These are phyloP conservation scores for Pitangus sulphuratus DNA, from an alignment of 2,797 vertebrate species.

Conservation along the genomic window DNA sequence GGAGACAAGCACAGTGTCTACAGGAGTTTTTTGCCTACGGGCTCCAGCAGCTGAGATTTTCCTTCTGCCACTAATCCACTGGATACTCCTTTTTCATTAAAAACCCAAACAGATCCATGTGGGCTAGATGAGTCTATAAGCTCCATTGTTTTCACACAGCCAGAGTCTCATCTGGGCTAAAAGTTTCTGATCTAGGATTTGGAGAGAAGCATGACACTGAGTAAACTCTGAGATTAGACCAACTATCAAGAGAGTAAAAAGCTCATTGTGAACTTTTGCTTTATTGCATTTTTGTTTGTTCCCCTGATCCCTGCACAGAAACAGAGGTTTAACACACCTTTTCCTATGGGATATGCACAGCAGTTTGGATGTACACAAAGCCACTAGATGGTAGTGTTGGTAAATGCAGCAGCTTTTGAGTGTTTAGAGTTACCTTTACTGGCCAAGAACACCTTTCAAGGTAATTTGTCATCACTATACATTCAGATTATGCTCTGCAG, in stretches of 20 bases:
- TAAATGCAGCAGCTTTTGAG: not conserved
- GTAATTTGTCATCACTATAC: not conserved
- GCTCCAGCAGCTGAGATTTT: conserved; percentile 32
- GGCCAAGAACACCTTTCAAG: not conserved
- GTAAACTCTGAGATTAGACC: not conserved
- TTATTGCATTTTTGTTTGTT: not conserved
- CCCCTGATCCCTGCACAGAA: not conserved
- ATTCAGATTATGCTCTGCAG: not conserved
- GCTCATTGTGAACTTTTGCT: not conserved
- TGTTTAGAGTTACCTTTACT: not conserved
- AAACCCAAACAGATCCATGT: conserved; percentile 39
- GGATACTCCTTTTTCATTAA: conserved; percentile 61
- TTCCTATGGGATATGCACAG: not conserved
- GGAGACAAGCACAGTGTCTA: not conserved
- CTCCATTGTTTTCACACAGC: conserved; percentile 15
- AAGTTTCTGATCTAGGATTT: conserved; percentile 33
- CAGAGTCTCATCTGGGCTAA: conserved; percentile 17
- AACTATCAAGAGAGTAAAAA: conserved; percentile 1
- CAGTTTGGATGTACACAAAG: not conserved
- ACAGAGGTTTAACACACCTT: not conserved
- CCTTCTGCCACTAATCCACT: conserved; percentile 12
- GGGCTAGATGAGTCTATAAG: not conserved
- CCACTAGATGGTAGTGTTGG: conserved; percentile 67
- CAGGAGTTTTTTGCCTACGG: conserved; percentile 31
- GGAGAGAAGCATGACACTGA: not conserved